These are phyloP conservation scores for Clupea harengus DNA, from an alignment of 2,113 vertebrate genomes.

Conservation along the genomic window DNA sequence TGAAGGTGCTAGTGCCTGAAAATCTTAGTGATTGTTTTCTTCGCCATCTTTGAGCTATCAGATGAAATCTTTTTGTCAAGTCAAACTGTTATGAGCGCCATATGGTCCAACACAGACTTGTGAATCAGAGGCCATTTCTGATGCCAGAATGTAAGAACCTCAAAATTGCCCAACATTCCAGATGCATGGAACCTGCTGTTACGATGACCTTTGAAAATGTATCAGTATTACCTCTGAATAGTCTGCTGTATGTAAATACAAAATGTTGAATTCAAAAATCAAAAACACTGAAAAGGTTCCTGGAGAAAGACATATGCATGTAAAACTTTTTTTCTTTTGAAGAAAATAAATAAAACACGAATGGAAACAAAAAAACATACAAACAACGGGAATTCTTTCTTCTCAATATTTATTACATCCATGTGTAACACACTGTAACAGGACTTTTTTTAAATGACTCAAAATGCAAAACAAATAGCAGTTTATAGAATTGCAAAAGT, in stretches of 20 bases:
- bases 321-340: background rate
- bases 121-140: background rate
- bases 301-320: slow-evolving; percentile 37
- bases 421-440: slow-evolving; percentile 65
- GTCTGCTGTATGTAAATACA: slow-evolving; percentile 11
- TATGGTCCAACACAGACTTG: background rate
- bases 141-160: background rate
- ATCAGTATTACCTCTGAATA: slow-evolving; percentile 4
- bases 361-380: slow-evolving; percentile 22
- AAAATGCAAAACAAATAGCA: slow-evolving; percentile 49
- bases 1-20: background rate
- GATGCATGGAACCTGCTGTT: background rate
- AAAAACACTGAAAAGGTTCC: slow-evolving; percentile 34
- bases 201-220: background rate
- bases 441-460: slow-evolving; percentile 48
- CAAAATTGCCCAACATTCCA: background rate
- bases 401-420: slow-evolving; percentile 58
- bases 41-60: background rate
- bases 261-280: background rate
- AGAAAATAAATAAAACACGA: background rate
- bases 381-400: background rate
- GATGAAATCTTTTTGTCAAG: background rate
- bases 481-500: slow-evolving; percentile 49
- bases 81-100: background rate
- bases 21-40: background rate